Evolutionary conservation across 1,140 invertebrate species (phyloP).

Genomic region (Trachelipus rathkii): DNA sequence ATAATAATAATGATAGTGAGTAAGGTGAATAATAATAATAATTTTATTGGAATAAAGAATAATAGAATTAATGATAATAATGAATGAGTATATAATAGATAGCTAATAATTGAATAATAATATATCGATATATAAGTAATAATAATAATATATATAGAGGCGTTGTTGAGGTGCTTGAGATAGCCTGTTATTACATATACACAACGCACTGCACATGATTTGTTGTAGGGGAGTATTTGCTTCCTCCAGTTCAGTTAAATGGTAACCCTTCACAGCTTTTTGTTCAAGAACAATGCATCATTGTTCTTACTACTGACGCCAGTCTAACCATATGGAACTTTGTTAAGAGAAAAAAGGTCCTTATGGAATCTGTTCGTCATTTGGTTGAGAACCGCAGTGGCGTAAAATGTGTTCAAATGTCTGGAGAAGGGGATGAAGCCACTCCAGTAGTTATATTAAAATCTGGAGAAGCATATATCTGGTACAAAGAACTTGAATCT

Average conservation of each 20-base stretch:
- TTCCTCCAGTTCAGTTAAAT: constrained; percentile 62
- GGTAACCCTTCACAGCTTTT: constrained; percentile 57
- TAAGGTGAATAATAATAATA: too few relatives aligned
- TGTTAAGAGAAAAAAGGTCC: constrained; percentile 44
- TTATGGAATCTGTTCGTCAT: constrained; percentile 45
- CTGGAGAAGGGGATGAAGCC: background rate
- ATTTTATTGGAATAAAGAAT: too few relatives aligned
- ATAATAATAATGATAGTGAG: too few relatives aligned
- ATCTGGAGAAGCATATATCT: constrained; percentile 48
- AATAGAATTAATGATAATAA: too few relatives aligned
- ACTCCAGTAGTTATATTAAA: constrained; percentile 37
- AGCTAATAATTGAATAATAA: too few relatives aligned
- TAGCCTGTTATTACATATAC: too few relatives aligned
- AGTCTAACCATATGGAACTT: constrained; percentile 49
- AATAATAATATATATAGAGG: too few relatives aligned
- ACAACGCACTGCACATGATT: too few relatives aligned
- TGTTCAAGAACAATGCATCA: constrained; percentile 48
- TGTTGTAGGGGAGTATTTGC: constrained; percentile 53
- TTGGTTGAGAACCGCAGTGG: constrained; percentile 31
- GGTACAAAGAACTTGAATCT: constrained; percentile 33
- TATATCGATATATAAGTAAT: too few relatives aligned
- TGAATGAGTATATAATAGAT: too few relatives aligned
- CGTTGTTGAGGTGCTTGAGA: too few relatives aligned
- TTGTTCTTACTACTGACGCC: constrained; percentile 48
- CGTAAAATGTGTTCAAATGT: constrained; percentile 29